Evolutionary conservation across 2,113 vertebrate species (phyloP), one percentile per base, ranked within the genome.

Genomic region (Melanotaenia duboulayi): DNA sequence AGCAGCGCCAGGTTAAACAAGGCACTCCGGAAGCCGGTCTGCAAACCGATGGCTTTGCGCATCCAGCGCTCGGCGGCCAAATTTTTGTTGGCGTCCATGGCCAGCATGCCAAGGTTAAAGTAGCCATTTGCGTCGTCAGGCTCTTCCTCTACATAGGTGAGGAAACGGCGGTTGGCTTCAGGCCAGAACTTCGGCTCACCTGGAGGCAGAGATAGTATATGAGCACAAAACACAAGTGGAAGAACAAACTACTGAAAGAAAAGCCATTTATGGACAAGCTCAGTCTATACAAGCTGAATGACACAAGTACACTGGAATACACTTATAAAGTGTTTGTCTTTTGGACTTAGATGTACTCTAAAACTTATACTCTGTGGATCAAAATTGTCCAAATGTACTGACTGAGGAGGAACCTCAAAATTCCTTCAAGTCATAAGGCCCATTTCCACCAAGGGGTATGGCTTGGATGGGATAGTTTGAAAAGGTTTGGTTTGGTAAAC

Each of bases 101-200:
- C 97, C 65, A 99, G 92, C 98, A 99, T 99, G 49, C 98, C 97
- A 42, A 99, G 94, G 90, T 99, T 99, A 90, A 99, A 99, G 89
- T 99, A 99, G 11, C 97, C 97, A 54, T 99, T 99, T 75, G 97
- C 96, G 42, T 99, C 97, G 1, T 94, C 89, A 0, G 98, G 96
- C 51, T 99, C 97, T 88, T 99, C 96, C 86, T 95, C 95, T 72
- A 99, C 89, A 11, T 99, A 99, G 57, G 50, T 92, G 35, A 99
- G 90, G 79, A 99, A 96, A 14, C 97, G 94, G 32, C 95, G 95
- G 81, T 96, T 97, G 32, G 98, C 98, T 87, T 99, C 98, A 7
- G 97, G 97, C 85, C 97, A 94, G 81, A 98, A 93, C 80, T 91
- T 95, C 40, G 95, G 92, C 62, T 99, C 96, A 67, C 97, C 98